Evolutionary conservation across 1,140 invertebrate species (phyloP), one percentile per base, ranked within the genome.

Genomic region (Tetramorium simillimum): DNA sequence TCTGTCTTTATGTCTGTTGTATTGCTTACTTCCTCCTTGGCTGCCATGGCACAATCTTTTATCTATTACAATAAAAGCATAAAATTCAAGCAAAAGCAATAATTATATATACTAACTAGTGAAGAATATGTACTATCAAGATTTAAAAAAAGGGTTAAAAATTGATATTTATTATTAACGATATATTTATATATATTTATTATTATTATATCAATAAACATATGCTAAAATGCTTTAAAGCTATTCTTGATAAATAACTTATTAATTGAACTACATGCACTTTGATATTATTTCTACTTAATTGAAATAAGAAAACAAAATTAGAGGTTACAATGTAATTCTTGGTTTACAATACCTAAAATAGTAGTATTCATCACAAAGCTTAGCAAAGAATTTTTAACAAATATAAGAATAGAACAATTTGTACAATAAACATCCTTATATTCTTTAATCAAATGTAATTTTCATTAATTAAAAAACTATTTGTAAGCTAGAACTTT

Each of bases 11-110:
- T 18, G 28, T 86, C 78, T 21, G 63, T 58, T 2, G 43, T 3
- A 33, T 12, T 67, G 12, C 60, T 86, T n/a, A 46, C 43, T 18
- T 90, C 89, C 9, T 90, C 84, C 33, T 84, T 88, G 21, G 76
- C 37, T 51, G 85, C 65, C 89, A 89, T 90, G 37, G 1, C 51
- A 58, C 7, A 28, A 12, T 82, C 14, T 69, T 43, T 43, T 14
- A n/a, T 24, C 67, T 65, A 24, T 58, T 46, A 70, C 37, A 86
- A 16, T 76, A 2, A 63, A 37, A 56, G 0, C 12, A 28, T 72
- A 72, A 5, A 33, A 33, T 33, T 33, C 33, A n/a, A n/a, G n/a
- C n/a, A n/a, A n/a, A n/a, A n/a, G n/a, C n/a, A 33, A 33, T 33
- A 33, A 33, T 33, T 33, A 0, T 33, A 33, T 33, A 4, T 33